phyloP scores from a whole-genome alignment of 2,113 vertebrate genomes.

The Percina caprodes region DNA sequence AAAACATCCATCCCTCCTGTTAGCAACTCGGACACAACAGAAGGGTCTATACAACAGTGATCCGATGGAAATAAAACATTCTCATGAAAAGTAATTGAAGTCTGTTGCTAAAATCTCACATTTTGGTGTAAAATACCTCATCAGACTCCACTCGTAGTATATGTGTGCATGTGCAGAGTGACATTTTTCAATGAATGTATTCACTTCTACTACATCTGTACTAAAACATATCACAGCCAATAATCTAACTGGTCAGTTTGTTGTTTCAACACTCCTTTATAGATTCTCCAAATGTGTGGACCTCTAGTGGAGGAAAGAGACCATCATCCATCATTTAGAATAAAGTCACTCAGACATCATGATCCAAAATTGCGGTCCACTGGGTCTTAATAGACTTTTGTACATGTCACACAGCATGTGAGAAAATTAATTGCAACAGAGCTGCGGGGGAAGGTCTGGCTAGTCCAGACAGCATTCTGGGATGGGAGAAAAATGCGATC shows the following conservation, averaged over 20 bases:
- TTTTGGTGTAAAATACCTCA: neutral
- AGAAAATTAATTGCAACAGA: neutral
- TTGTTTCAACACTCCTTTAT: no score
- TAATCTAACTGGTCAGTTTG: no score
- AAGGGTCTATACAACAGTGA: conserved; percentile 39
- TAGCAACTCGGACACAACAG: conserved; percentile 9
- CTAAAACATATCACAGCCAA: neutral
- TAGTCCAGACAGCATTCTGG: no score
- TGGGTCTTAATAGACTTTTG: neutral
- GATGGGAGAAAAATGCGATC: no score
- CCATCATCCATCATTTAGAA: neutral
- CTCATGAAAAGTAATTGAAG: neutral
- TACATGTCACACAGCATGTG: neutral
- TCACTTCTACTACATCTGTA: neutral
- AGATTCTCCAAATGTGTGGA: no score
- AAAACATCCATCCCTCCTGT: neutral
- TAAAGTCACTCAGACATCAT: neutral
- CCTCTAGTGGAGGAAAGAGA: neutral
- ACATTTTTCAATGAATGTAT: neutral
- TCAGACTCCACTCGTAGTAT: neutral
- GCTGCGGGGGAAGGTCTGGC: no score
- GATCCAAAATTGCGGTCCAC: neutral
- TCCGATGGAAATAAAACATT: conserved; percentile 18
- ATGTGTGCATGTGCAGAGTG: neutral
- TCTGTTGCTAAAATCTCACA: neutral